Conservation (phyloP, 2,113 vertebrate species). For the Salminus brasiliensis region DNA sequence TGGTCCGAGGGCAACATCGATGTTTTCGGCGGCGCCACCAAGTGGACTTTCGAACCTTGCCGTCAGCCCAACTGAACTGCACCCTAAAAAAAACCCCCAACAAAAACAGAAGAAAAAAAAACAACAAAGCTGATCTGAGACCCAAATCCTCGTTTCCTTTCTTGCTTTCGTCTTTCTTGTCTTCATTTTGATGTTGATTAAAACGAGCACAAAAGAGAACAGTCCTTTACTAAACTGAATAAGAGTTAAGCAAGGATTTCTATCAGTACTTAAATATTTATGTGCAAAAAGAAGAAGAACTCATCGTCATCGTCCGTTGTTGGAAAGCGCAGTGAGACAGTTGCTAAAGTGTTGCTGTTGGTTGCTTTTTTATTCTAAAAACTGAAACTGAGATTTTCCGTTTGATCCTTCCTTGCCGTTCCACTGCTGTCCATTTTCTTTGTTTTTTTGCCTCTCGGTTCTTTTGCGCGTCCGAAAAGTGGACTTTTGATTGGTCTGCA, state of each 20-base stretch:
- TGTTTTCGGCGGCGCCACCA: slow-evolving; percentile 91
- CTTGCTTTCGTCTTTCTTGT: slow-evolving; percentile 74
- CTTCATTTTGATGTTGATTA: slow-evolving; percentile 72
- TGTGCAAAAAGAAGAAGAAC: slow-evolving; percentile 67
- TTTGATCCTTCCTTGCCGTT: slow-evolving; percentile 60
- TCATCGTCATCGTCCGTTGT: slow-evolving; percentile 53
- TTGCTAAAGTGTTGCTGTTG: slow-evolving; percentile 60
- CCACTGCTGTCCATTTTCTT: slow-evolving; percentile 62
- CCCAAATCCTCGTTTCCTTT: slow-evolving; percentile 68
- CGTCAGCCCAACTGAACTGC: slow-evolving; percentile 89
- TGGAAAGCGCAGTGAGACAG: slow-evolving; percentile 64
- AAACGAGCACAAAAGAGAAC: slow-evolving; percentile 39
- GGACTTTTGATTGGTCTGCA: neutral
- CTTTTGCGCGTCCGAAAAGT: slow-evolving; percentile 41
- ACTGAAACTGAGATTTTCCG: neutral
- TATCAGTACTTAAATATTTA: slow-evolving; percentile 73
- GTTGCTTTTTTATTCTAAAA: slow-evolving; percentile 36
- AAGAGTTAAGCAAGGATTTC: slow-evolving; percentile 75
- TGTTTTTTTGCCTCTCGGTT: slow-evolving; percentile 31
- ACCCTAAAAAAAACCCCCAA: slow-evolving; percentile 41
- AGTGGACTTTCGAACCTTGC: slow-evolving; percentile 96
- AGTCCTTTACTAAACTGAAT: slow-evolving; percentile 57
- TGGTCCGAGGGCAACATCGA: slow-evolving; percentile 93
- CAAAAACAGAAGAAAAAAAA: slow-evolving; percentile 39
- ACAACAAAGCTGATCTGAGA: slow-evolving; percentile 43